Base-by-base conservation (phyloP, 2,888 invertebrate species). In the Cheilosia scutellata region DNA sequence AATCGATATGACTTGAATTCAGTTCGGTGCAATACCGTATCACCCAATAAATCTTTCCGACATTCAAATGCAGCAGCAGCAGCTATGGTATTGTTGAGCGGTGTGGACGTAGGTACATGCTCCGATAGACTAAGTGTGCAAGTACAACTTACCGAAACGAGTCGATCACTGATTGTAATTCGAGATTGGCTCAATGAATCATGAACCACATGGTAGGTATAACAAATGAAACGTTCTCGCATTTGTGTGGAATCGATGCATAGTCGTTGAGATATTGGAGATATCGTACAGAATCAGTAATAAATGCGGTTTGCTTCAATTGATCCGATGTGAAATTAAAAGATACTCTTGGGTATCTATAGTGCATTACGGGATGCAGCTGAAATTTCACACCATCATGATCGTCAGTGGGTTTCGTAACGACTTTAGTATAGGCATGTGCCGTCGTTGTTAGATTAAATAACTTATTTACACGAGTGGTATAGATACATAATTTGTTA, bases 1-100 rank as follows among this genome's bases (percentile, higher is more conserved):
- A 86, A 86, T 86, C 72, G 82, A 86, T 86, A 86, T 72, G 86
- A 82, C 82, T 86, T 68, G 72, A 51, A 76, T 55, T 77, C 66
- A 82, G 82, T 62, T 72, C 82, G 82, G 76, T 72, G 71, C 86
- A 68, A 76, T 77, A 82, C 62, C 55, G 72, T 82, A 76, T 86
- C 82, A 86, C 82, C 76, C 65, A 76, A 82, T 86, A 86, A 82
- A 86, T 86, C 86, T 71, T 57, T 49, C 49, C 75, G 80, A 65
- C 68, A 79, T 49, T 58, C 63, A 82, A 76, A 70, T 70, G 70
- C 62, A 63, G 63, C 82, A 40, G 63, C 62, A 63, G 63, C 82
- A 40, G 62, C 62, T 63, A 33, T 63, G 33, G 47, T 16, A 16
- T 20, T 40, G 57, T 25, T 25, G 31, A 58, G 20, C 7, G 47